Evolutionary conservation across 2,113 vertebrate species (phyloP).

Genomic region (Phaethornis superciliosus): DNA sequence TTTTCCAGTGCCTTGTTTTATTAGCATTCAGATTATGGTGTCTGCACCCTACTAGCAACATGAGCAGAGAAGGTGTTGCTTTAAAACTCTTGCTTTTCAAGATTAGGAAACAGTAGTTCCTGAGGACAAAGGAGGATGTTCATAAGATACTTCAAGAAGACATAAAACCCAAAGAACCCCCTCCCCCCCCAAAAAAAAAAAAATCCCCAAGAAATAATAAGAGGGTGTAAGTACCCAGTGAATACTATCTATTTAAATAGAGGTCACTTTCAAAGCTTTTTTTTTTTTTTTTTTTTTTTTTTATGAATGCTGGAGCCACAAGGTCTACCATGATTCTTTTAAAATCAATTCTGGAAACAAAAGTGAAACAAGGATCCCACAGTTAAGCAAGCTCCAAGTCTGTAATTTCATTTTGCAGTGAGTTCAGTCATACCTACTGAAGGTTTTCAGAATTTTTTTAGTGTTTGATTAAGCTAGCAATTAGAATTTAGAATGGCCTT

Average conservation of each 20-base stretch:
- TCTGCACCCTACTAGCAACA: not conserved
- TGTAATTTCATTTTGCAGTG: constrained; percentile 1
- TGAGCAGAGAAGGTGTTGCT: not conserved
- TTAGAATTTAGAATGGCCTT: not conserved
- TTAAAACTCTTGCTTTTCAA: not conserved
- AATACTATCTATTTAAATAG: not conserved
- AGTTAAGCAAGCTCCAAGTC: not conserved
- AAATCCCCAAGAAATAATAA: not conserved
- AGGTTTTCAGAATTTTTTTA: not conserved
- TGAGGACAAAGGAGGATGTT: not conserved
- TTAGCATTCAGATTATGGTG: not conserved
- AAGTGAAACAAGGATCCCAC: not conserved
- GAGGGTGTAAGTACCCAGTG: not conserved
- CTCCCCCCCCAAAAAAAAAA: not conserved
- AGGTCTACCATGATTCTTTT: not conserved
- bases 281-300: not conserved
- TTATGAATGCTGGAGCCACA: not conserved
- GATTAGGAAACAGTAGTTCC: not conserved
- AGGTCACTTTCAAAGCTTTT: not conserved
- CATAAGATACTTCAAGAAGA: not conserved
- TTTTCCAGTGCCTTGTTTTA: not conserved
- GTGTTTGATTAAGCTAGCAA: not conserved
- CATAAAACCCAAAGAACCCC: too few species aligned
- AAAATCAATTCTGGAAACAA: not conserved
- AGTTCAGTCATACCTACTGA: not conserved